Evolutionary conservation across 37 sponge, comb jelly and placozoan genomes (phyloP).

Genomic region (Theonella swinhoei): DNA sequence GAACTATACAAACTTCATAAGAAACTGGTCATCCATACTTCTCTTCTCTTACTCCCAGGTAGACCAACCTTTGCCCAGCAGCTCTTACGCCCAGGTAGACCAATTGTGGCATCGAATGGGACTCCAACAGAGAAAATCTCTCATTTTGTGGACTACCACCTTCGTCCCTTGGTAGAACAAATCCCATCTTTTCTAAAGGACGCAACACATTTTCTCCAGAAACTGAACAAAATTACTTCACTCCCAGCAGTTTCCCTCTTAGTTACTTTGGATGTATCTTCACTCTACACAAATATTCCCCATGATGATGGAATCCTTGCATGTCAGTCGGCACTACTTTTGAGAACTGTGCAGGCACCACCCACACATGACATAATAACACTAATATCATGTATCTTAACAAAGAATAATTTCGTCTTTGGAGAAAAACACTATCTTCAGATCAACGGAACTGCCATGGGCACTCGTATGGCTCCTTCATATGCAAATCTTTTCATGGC

Average conservation of each 20-base stretch:
- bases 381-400: too few relatives aligned
- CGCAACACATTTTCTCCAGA: slow-evolving; percentile 4
- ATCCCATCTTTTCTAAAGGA: neutral
- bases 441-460: too few relatives aligned
- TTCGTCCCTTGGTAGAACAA: neutral
- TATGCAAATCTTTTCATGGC: too few relatives aligned
- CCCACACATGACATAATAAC: neutral
- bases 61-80: too few relatives aligned
- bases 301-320: slow-evolving; percentile 4
- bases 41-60: too few relatives aligned
- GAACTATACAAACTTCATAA: too few relatives aligned
- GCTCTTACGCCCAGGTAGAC: slow-evolving; percentile 5
- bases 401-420: slow-evolving; percentile 29
- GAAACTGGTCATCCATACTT: too few relatives aligned
- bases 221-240: neutral
- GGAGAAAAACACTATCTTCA: slow-evolving; percentile 14
- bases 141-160: too few relatives aligned
- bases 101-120: neutral
- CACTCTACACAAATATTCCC: too few relatives aligned
- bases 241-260: slow-evolving; percentile 9
- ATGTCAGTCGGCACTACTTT: neutral
- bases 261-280: slow-evolving; percentile 22
- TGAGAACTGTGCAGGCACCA: neutral
- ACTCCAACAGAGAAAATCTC: too few relatives aligned
- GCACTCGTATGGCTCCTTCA: too few relatives aligned